A percentile compares a stretch with the other conserved stretches of the same genome.
phyloP scores from a whole-genome alignment of 2,888 invertebrate genomes.

The Luffia ferchaultella region DNA sequence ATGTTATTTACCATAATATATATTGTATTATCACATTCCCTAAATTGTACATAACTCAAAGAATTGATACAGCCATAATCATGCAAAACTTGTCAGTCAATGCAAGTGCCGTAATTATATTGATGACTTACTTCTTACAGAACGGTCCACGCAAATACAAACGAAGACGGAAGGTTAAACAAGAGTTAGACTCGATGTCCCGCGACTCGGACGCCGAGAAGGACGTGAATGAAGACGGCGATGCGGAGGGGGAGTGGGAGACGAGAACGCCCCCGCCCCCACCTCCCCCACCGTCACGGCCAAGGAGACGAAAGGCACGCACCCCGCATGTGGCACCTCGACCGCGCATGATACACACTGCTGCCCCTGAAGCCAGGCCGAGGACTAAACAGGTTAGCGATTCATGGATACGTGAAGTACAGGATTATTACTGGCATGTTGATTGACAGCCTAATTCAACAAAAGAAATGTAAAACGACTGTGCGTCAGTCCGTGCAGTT shows the following conservation, averaged over 20 bases:
- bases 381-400: conserved; percentile 73
- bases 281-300: conserved; percentile 20
- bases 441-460: too few species aligned
- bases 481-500: too few species aligned
- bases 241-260: conserved; percentile 2
- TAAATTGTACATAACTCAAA: too few species aligned
- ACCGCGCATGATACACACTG: conserved; percentile 78
- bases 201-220: conserved; percentile 23
- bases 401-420: too few species aligned
- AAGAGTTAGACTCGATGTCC: not conserved
- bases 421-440: too few species aligned
- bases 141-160: conserved; percentile 83
- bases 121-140: too few species aligned
- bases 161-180: conserved; percentile 76
- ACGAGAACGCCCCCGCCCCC: conserved; percentile 54
- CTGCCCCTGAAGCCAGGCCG: conserved; percentile 63
- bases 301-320: conserved; percentile 16
- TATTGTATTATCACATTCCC: too few species aligned
- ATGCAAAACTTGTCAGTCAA: too few species aligned
- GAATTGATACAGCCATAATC: too few species aligned
- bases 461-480: too few species aligned
- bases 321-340: conserved; percentile 32
- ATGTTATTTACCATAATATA: too few species aligned
- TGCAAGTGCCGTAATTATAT: too few species aligned
- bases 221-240: conserved; percentile 22